A percentile compares a stretch with the other conserved stretches of the same genome.
phyloP scores from a whole-genome alignment of 2,888 invertebrate genomes.

The Allygus modestus region DNA sequence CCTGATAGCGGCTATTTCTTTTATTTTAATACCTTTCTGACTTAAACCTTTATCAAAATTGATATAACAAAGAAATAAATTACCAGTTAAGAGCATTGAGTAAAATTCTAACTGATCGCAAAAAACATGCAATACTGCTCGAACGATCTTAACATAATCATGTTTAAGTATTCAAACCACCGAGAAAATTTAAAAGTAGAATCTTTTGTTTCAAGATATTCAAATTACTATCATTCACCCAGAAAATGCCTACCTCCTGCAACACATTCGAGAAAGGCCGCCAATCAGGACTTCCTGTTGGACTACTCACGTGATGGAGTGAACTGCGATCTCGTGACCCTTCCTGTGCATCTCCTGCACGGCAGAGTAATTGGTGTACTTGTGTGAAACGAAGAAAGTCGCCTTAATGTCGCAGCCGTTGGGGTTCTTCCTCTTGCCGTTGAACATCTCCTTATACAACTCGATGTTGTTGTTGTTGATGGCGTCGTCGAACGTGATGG shows the following conservation, averaged over 20 bases:
- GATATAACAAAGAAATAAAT: too few relatives aligned
- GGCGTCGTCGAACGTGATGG: constrained; percentile 95
- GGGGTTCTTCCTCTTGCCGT: constrained; percentile 92
- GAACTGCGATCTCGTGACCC: constrained; percentile 95
- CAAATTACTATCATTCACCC: too few relatives aligned
- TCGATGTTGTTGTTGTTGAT: constrained; percentile 97
- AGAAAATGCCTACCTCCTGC: too few relatives aligned
- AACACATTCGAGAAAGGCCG: not conserved
- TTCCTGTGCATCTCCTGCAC: constrained; percentile 93
- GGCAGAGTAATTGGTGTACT: constrained; percentile 96
- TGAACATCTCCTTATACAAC: constrained; percentile 94
- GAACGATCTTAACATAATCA: too few relatives aligned
- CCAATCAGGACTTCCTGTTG: constrained; percentile 22
- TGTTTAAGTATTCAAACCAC: too few relatives aligned
- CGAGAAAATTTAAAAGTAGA: too few relatives aligned
- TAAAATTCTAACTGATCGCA: too few relatives aligned
- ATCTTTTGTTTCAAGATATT: too few relatives aligned
- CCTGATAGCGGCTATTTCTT: constrained; percentile 13
- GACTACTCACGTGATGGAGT: constrained; percentile 91
- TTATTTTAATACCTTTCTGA: too few relatives aligned
- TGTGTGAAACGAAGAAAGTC: constrained; percentile 95
- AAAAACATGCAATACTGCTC: too few relatives aligned
- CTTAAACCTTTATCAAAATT: too few relatives aligned
- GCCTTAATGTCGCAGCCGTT: constrained; percentile 96
- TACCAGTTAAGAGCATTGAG: too few relatives aligned